Evolutionary conservation across 2,797 vertebrate genomes (phyloP).

Genomic region (Synanceia verrucosa): DNA sequence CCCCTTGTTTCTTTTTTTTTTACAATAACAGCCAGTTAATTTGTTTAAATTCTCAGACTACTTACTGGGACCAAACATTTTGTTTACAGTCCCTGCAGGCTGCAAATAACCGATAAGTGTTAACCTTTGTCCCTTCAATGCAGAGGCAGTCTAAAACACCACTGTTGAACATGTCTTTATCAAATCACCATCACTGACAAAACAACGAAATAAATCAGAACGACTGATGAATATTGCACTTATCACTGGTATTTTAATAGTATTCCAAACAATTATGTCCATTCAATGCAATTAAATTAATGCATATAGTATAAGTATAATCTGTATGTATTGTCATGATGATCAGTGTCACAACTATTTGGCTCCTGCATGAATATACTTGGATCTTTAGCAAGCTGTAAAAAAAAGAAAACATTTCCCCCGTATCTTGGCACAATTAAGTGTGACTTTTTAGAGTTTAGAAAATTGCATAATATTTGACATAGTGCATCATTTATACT

Average conservation of each 20-base stretch:
- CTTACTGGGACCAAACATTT: constrained; percentile 65
- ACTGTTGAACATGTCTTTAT: constrained; percentile 44
- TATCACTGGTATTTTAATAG: neutral
- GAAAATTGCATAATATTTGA: neutral
- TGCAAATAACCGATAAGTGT: constrained; percentile 74
- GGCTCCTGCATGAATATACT: neutral
- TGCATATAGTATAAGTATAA: neutral
- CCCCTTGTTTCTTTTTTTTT: neutral
- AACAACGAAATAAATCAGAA: constrained; percentile 28
- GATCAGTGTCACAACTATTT: neutral
- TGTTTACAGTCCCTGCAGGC: constrained; percentile 73
- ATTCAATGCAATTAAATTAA: neutral
- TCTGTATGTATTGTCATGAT: neutral
- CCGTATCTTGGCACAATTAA: neutral
- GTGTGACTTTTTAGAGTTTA: neutral
- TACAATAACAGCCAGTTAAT: constrained; percentile 51
- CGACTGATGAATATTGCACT: constrained; percentile 16
- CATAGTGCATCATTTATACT: neutral
- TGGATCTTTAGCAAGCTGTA: neutral
- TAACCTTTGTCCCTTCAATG: constrained; percentile 79
- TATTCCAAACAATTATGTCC: neutral
- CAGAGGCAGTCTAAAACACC: constrained; percentile 55
- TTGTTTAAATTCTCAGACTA: constrained; percentile 52
- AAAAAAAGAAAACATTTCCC: neutral
- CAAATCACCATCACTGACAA: constrained; percentile 46